Percentiles rank a stretch among this genome's conserved stretches.
Evolutionary conservation across 1,140 invertebrate species (phyloP).

Genomic region (Drosophila repletoides): DNA sequence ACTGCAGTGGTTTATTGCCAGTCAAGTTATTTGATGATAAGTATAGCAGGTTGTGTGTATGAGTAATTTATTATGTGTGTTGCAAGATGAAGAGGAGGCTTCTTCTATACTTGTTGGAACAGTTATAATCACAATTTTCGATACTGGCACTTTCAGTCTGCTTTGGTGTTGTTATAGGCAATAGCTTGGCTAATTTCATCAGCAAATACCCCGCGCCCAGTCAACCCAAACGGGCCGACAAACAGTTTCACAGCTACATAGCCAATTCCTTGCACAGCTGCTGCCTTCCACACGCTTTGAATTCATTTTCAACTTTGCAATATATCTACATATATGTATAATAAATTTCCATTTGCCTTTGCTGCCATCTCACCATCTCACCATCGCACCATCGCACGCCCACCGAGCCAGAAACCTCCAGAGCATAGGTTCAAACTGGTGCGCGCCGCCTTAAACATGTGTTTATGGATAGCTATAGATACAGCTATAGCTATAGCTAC

Average conservation of each 20-base stretch:
- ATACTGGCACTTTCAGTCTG: not conserved
- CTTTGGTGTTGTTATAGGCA: slow-evolving; percentile 3
- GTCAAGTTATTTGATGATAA: too few species aligned
- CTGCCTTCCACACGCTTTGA: slow-evolving; percentile 39
- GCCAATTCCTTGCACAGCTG: slow-evolving; percentile 45
- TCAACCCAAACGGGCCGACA: too few species aligned
- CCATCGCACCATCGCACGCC: slow-evolving; percentile 31
- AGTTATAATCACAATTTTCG: not conserved
- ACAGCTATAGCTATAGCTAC: slow-evolving; percentile 15
- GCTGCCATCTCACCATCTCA: slow-evolving; percentile 16
- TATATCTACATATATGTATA: slow-evolving; percentile 75
- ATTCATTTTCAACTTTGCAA: slow-evolving; percentile 70
- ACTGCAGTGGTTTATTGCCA: too few species aligned
- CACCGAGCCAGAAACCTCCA: slow-evolving; percentile 2
- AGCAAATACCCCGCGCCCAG: not conserved
- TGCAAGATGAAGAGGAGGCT: too few species aligned
- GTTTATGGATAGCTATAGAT: slow-evolving; percentile 54
- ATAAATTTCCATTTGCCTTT: slow-evolving; percentile 71
- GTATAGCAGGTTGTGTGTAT: too few species aligned
- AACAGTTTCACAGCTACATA: not conserved
- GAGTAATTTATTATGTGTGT: too few species aligned
- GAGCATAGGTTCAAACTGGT: slow-evolving; percentile 63
- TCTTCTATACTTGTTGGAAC: not conserved
- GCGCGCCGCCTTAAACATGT: slow-evolving; percentile 66
- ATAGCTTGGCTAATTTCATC: slow-evolving; percentile 27